A percentile compares a stretch with the other conserved stretches of the same genome.
Conservation (phyloP, 1,140 invertebrate species). For the Atta cephalotes region DNA sequence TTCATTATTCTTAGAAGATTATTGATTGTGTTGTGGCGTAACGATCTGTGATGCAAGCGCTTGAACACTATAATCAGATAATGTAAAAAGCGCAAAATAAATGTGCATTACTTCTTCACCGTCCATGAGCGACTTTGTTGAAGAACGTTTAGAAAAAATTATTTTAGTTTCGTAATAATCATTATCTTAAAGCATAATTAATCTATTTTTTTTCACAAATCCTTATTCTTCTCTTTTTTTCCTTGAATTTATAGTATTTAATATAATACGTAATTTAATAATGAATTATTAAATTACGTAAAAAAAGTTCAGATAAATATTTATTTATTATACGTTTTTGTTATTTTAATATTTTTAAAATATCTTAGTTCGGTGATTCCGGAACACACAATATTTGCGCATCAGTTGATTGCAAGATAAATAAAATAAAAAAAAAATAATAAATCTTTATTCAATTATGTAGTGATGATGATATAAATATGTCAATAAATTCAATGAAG, state of each 20-base stretch:
- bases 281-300: background rate
- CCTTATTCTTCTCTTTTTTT: constrained; percentile 10
- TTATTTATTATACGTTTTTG: constrained; percentile 4
- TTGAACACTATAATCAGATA: background rate
- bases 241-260: background rate
- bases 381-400: background rate
- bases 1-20: background rate
- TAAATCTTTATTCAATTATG: constrained; percentile 2
- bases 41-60: constrained; percentile 24
- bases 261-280: too few relatives aligned
- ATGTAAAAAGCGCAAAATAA: constrained; percentile 5
- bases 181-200: background rate
- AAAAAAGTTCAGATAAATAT: constrained; percentile 20
- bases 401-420: background rate
- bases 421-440: constrained; percentile 3
- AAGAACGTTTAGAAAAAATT: background rate
- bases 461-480: background rate
- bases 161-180: constrained; percentile 19
- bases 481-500: constrained; percentile 9
- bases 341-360: background rate
- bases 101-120: constrained; percentile 6
- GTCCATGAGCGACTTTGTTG: background rate
- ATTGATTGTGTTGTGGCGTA: constrained; percentile 1
- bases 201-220: constrained; percentile 20
- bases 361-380: background rate